phyloP scores from a whole-genome alignment of 2,113 vertebrate genomes.

The Phalacrocorax pelagicus region DNA sequence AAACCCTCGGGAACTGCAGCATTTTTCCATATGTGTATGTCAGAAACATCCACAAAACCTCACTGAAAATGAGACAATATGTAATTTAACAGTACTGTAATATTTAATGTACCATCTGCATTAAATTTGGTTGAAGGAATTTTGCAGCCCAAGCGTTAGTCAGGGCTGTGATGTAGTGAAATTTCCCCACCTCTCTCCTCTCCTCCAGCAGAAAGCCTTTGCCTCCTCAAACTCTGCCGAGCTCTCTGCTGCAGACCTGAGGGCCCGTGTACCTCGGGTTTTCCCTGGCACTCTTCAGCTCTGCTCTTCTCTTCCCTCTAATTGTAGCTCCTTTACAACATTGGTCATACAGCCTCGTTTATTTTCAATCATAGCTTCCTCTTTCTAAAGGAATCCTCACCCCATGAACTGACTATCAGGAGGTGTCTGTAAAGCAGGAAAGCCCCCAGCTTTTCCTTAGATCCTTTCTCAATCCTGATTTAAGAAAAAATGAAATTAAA shows the following conservation, averaged over 20 bases:
- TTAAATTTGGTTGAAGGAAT: constrained; percentile 58
- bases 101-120: constrained; percentile 47
- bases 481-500: constrained; percentile 35
- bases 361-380: not conserved
- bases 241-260: not conserved
- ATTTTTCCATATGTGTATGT: not conserved
- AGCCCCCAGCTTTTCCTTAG: not conserved
- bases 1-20: not conserved
- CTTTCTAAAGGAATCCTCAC: not conserved
- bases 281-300: not conserved
- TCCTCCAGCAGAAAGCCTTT: not conserved
- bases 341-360: not conserved
- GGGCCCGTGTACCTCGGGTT: not conserved
- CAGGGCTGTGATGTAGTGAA: constrained; percentile 6
- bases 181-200: not conserved
- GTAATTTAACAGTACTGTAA: constrained; percentile 43
- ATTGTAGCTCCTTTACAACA: not conserved
- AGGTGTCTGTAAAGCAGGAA: constrained; percentile 8
- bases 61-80: constrained; percentile 50
- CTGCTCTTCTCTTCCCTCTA: not conserved
- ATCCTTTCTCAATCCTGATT: not conserved
- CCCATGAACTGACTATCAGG: not conserved
- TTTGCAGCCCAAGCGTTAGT: constrained; percentile 38
- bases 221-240: not conserved
- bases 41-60: constrained; percentile 60